Base-by-base conservation (phyloP, 2,113 vertebrate genomes). In the Phrynosoma blainvillii region DNA sequence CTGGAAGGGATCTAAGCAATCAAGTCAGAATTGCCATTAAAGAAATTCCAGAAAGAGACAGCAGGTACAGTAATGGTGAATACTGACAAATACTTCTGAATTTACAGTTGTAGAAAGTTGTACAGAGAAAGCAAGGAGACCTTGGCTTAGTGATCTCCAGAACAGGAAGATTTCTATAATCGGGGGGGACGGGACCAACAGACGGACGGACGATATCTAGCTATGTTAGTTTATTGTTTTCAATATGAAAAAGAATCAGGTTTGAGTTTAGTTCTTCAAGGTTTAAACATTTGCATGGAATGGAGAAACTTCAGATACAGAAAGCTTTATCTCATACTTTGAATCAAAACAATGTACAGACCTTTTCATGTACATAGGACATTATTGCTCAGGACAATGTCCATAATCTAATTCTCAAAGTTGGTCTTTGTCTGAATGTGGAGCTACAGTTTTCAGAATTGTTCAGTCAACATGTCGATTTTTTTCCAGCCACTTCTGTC, bases 1-100 rank as follows among this genome's bases (percentile, higher is more conserved):
- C 99, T 0, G 99, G 99, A 88, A 97, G 99, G 82, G 99, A 99
- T 95, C 95, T 99, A 89, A 99, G 98, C 97, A 99, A 99, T 96
- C 99, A 99, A 96, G 99, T 99, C 93, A 97, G 99, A 82, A 98
- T 99, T 89, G 99, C 99, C 91, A 99, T 99, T 93, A 99, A 99
- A 92, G 99, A 99, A 95, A 99, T 99, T 68, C 99, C 99, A 6
- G 99, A 99, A 95, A 97, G 98, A 95, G 99, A 99, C 89, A 98
- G 98, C 97, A 98, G 99, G 99, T 99, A 96, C 0, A 3, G 91
- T 93, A 93, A 94, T 93, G 68, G 12, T 70, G 14, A 18, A 40
- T 81, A 11, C 4, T 90, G 68, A 85, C 62, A 47, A 70, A 89
- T 77, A 59, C 32, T 84, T 1, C 68, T 71, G 12, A 1, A 76